Percentiles rank a stretch among this genome's conserved stretches.
phyloP scores from a whole-genome alignment of 2,797 vertebrate genomes.

The Pangasius macronema region DNA sequence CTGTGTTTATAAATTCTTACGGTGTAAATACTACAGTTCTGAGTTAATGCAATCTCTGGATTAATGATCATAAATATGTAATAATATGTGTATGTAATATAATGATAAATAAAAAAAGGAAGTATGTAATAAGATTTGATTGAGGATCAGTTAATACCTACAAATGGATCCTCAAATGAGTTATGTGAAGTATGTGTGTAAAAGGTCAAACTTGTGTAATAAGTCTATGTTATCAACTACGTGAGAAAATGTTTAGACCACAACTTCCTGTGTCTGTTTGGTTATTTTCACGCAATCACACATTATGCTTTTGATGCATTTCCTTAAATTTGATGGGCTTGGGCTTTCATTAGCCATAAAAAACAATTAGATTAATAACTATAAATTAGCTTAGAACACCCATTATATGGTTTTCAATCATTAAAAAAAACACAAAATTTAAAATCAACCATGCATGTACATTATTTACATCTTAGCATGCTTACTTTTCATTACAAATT shows the following conservation, averaged over 20 bases:
- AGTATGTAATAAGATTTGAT: not conserved
- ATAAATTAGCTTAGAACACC: not conserved
- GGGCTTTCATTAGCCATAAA: not conserved
- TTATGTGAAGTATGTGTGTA: not conserved
- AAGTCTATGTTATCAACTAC: not conserved
- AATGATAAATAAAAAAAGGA: not conserved
- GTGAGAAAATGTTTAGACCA: not conserved
- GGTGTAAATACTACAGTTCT: not conserved
- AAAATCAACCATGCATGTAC: not conserved
- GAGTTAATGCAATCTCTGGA: not conserved
- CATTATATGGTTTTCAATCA: not conserved
- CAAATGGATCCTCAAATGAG: not conserved
- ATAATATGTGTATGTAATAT: not conserved
- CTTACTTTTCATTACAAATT: not conserved
- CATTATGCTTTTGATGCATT: not conserved
- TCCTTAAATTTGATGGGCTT: not conserved
- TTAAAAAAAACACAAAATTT: not conserved
- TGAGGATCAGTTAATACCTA: not conserved
- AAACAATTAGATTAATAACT: not conserved
- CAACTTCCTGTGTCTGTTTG: not conserved
- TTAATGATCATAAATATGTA: not conserved
- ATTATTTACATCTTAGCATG: not conserved
- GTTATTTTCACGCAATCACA: not conserved
- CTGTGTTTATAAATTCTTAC: not conserved
- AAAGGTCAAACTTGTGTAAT: not conserved